phyloP scores from a whole-genome alignment of 2,888 invertebrate species.

The Stratiomys singularior region DNA sequence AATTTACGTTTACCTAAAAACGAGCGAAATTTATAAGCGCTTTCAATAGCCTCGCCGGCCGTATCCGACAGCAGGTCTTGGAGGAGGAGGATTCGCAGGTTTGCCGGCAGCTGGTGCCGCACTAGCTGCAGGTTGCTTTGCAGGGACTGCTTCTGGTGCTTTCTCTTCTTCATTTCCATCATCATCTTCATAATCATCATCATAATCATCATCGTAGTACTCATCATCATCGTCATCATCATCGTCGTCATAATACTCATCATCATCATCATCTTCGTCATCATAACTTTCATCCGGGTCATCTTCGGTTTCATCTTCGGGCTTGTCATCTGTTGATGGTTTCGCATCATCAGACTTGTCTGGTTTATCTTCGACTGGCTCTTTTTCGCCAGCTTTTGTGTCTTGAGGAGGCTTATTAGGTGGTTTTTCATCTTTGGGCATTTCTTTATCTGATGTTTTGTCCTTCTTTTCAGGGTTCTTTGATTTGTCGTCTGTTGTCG shows the following conservation, averaged over 20 bases:
- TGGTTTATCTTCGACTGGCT: background rate
- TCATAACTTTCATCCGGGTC: background rate
- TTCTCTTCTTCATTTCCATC: background rate
- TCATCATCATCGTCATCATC: background rate
- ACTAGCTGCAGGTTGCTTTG: background rate
- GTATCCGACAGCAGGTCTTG: too few species aligned
- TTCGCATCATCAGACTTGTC: background rate
- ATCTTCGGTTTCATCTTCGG: background rate
- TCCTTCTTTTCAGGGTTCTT: background rate
- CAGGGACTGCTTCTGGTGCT: background rate
- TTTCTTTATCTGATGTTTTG: background rate
- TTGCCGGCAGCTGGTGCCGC: too few species aligned
- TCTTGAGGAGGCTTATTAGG: background rate
- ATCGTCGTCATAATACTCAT: background rate
- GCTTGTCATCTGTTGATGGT: background rate
- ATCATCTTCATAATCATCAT: slow-evolving; percentile 1
- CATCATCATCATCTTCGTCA: background rate
- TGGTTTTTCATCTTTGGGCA: background rate
- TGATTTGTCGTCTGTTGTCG: background rate
- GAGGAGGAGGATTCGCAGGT: too few species aligned
- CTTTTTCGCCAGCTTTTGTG: background rate
- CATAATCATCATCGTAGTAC: background rate
- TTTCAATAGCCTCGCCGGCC: too few species aligned
- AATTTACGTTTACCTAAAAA: too few species aligned
- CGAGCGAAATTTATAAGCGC: too few species aligned